Conservation (phyloP, 2,797 vertebrate genomes). For the Choloepus didactylus region DNA sequence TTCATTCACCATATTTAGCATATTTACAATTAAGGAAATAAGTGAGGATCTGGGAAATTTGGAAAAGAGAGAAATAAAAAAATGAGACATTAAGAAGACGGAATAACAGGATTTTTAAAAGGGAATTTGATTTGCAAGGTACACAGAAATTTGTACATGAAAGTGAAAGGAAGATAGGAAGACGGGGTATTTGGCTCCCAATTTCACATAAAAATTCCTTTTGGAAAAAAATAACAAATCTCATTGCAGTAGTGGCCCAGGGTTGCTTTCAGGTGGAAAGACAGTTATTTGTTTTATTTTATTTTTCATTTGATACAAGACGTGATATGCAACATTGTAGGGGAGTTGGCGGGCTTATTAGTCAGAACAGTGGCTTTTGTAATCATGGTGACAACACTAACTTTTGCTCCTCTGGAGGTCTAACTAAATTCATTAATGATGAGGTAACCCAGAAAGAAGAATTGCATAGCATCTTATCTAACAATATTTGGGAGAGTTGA, state of each 20-base stretch:
- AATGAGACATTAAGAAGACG: neutral
- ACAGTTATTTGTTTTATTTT: neutral
- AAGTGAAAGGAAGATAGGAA: neutral
- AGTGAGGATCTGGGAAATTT: neutral
- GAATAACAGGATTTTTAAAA: neutral
- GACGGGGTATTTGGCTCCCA: neutral
- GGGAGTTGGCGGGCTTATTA: neutral
- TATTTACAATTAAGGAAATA: neutral
- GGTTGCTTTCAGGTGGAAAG: neutral
- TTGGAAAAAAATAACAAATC: neutral
- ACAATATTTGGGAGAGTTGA: neutral
- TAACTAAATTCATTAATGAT: neutral
- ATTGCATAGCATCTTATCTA: neutral
- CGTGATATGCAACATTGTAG: neutral
- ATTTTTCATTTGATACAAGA: neutral
- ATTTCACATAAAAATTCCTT: neutral
- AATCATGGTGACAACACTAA: neutral
- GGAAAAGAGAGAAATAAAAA: neutral
- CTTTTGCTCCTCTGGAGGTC: neutral
- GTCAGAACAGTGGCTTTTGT: neutral
- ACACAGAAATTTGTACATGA: neutral
- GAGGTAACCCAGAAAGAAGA: neutral
- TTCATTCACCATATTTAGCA: neutral
- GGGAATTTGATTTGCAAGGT: neutral
- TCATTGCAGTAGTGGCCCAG: neutral